A percentile compares a stretch with the other conserved stretches of the same genome.
phyloP scores from a whole-genome alignment of 2,113 vertebrate genomes.

The Ptilonorhynchus violaceus region DNA sequence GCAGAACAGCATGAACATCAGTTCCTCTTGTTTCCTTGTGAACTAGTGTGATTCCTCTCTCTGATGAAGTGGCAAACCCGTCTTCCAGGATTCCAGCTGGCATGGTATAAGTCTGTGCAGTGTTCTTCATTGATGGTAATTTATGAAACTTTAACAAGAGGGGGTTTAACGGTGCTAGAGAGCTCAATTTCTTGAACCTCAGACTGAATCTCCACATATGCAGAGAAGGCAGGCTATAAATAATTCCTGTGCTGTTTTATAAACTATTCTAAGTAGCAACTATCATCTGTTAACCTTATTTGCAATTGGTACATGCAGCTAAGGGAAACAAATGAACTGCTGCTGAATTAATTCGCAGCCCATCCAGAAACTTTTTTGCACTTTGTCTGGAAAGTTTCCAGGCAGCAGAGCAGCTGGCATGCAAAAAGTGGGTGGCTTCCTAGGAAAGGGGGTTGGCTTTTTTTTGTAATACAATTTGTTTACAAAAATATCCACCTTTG shows the following conservation, averaged over 20 bases:
- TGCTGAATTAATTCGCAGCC: constrained; percentile 59
- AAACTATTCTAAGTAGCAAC: constrained; percentile 34
- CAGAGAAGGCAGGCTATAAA: not conserved
- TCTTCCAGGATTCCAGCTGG: constrained; percentile 7
- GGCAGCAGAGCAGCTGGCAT: constrained; percentile 43
- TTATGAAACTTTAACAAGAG: not conserved
- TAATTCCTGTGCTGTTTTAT: constrained; percentile 34
- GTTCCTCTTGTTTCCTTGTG: not conserved
- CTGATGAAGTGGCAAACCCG: not conserved
- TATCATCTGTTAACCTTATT: constrained; percentile 47
- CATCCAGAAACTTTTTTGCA: constrained; percentile 58
- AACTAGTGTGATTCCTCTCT: not conserved
- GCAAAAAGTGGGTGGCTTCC: constrained; percentile 46
- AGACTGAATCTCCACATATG: not conserved
- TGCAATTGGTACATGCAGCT: constrained; percentile 42
- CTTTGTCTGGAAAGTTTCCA: constrained; percentile 60
- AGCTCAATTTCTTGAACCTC: not conserved
- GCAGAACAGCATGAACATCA: not conserved
- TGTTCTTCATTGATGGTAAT: not conserved
- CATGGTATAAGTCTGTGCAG: not conserved
- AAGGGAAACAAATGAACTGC: constrained; percentile 54
- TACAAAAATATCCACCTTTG: not conserved
- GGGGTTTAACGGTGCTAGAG: not conserved
- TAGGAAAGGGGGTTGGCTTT: not conserved
- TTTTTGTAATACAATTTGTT: not conserved